Percentiles rank a stretch among this genome's conserved stretches.
Evolutionary conservation across 92 coral and sea anemone genomes (phyloP).

Genomic region (Zoanthus gigantus): DNA sequence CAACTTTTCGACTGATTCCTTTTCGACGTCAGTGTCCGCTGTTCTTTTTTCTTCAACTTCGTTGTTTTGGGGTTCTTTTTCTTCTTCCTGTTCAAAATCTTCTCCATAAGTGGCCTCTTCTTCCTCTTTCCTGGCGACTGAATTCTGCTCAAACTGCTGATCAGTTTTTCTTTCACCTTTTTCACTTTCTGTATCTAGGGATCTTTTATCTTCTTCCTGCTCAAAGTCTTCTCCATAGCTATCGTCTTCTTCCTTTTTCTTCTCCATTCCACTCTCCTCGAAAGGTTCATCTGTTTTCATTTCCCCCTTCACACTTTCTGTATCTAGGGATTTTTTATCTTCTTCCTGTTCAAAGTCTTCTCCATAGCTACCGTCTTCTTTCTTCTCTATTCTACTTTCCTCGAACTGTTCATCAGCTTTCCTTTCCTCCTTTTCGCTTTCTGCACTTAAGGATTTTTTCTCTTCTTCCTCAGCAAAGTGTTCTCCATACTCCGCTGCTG

Average conservation of each 20-base stretch:
- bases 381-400: constrained; percentile 51
- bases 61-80: background rate
- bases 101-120: constrained; percentile 55
- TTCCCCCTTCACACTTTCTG: constrained; percentile 45
- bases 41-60: background rate
- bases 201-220: background rate
- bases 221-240: constrained; percentile 60
- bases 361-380: constrained; percentile 50
- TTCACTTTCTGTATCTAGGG: background rate
- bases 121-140: constrained; percentile 43
- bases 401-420: constrained; percentile 56
- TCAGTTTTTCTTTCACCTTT: background rate
- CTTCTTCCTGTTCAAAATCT: constrained; percentile 44
- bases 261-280: constrained; percentile 43
- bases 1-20: background rate
- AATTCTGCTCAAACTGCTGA: constrained; percentile 63
- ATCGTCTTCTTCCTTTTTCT: constrained; percentile 45
- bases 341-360: constrained; percentile 53
- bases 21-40: constrained; percentile 61
- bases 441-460: background rate
- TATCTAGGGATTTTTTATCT: background rate
- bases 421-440: constrained; percentile 22
- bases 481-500: no score
- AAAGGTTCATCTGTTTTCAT: background rate
- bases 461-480: no score